Evolutionary conservation across 2,113 vertebrate genomes (phyloP).

Genomic region (Myrmecobius fasciatus): DNA sequence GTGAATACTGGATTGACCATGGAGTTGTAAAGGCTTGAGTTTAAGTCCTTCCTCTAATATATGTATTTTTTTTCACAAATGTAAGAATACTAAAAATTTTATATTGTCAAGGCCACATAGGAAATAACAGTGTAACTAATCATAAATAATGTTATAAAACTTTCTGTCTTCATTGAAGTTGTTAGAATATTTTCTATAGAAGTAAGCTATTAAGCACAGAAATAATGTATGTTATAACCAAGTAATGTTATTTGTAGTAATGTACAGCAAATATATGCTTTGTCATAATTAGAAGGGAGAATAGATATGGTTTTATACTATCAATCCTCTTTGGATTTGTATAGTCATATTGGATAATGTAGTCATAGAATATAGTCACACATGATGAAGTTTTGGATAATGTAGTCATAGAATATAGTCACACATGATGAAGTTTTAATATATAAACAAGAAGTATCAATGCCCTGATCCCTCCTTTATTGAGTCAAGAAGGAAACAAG

Average conservation of each 20-base stretch:
- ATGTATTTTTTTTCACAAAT: background rate
- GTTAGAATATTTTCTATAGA: conserved; percentile 57
- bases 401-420: background rate
- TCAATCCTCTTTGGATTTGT: background rate
- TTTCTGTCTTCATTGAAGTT: conserved; percentile 52
- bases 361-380: background rate
- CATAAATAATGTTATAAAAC: conserved; percentile 62
- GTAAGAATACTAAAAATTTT: background rate
- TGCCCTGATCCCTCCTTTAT: background rate
- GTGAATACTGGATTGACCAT: background rate
- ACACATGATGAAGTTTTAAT: background rate
- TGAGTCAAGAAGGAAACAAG: background rate
- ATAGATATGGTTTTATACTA: background rate
- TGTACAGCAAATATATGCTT: background rate
- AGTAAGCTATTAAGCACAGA: conserved; percentile 46
- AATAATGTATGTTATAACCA: conserved; percentile 40
- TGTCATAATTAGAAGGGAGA: conserved; percentile 44
- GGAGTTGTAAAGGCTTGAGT: background rate
- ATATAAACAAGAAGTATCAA: background rate
- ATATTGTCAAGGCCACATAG: conserved; percentile 35
- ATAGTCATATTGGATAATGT: too few species aligned
- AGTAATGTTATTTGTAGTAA: background rate
- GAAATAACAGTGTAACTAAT: conserved; percentile 61
- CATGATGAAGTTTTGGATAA: background rate
- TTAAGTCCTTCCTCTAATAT: background rate